Base-by-base conservation (phyloP, 2,113 vertebrate species). In the Tragelaphus scriptus region DNA sequence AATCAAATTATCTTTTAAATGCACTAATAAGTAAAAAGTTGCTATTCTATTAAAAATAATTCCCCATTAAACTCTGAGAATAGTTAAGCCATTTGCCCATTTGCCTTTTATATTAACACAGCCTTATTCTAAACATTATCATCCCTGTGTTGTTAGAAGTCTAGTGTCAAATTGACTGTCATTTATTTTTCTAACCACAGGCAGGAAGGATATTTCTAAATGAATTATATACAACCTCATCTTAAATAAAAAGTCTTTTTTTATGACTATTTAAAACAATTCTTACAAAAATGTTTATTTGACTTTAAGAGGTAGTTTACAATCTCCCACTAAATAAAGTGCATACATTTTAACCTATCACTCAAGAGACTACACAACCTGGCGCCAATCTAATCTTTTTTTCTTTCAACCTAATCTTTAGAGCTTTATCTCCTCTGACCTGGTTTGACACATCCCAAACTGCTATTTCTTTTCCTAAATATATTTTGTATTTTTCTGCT, bases 281-380 rank as follows among this genome's bases (percentile, higher is more conserved):
- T 32, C 56, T 88, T 82, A 68, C 6, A 90, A 71, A 97, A 91
- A 65, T 88, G 51, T 93, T 97, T 96, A 97, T 98, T 97, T 98
- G 56, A 94, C 56, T 97, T 97, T 95, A 91, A 96, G 63, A 95
- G 94, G 49, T 58, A 93, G 75, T 63, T 95, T 71, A 94, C 56
- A 75, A 44, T 85, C 86, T 44, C 30, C 13, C 36, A 55, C 65
- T 94, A 97, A 97, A 94, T 85, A 90, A 97, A 97, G 28, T 51
- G 13, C 56, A 58, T n/a, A 53, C 47, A 23, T 90, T 92, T 96
- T 65, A 95, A 36, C 36, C 44, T 82, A 51, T 86, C 92, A 49
- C 55, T 95, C 81, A 96, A 95, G 30, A 88, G 36, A 11, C 85
- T 40, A 25, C 16, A 19, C n/a, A 94, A 90, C 19, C 49, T 81